phyloP scores from a whole-genome alignment of 2,113 vertebrate genomes.

The Trinectes maculatus region DNA sequence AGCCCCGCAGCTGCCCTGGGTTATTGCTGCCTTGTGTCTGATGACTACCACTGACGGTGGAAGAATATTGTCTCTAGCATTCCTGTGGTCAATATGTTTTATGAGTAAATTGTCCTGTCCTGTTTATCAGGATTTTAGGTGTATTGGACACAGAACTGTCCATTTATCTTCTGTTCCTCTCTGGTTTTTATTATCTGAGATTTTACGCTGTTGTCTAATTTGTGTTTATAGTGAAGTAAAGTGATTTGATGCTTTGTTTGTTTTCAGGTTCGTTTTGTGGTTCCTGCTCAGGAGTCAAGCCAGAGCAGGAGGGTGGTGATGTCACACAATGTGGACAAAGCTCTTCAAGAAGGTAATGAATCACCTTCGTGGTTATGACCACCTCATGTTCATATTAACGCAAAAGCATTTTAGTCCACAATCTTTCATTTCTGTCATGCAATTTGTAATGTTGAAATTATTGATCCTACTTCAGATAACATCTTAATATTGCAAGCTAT shows the following conservation, averaged over 20 bases:
- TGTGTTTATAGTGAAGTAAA: neutral
- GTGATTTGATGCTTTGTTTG: slow-evolving; percentile 11
- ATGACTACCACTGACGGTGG: slow-evolving; percentile 47
- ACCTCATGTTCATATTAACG: neutral
- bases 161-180: neutral
- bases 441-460: neutral
- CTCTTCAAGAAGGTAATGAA: slow-evolving; percentile 92
- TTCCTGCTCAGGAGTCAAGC: slow-evolving; percentile 82
- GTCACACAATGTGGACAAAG: slow-evolving; percentile 98
- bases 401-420: neutral
- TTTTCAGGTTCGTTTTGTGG: slow-evolving; percentile 83
- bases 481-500: neutral
- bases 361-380: slow-evolving; percentile 9
- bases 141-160: neutral
- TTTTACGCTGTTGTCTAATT: neutral
- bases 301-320: slow-evolving; percentile 91
- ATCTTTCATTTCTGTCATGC: neutral
- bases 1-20: slow-evolving; percentile 5
- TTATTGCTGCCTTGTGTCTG: slow-evolving; percentile 1
- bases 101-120: neutral
- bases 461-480: neutral
- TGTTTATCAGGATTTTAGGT: slow-evolving; percentile 13
- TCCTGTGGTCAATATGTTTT: slow-evolving; percentile 24
- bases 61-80: slow-evolving; percentile 32
- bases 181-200: neutral